A percentile compares a stretch with the other conserved stretches of the same genome.
Evolutionary conservation across 1,140 invertebrate species (phyloP).

Genomic region (Mactra quadrangularis): DNA sequence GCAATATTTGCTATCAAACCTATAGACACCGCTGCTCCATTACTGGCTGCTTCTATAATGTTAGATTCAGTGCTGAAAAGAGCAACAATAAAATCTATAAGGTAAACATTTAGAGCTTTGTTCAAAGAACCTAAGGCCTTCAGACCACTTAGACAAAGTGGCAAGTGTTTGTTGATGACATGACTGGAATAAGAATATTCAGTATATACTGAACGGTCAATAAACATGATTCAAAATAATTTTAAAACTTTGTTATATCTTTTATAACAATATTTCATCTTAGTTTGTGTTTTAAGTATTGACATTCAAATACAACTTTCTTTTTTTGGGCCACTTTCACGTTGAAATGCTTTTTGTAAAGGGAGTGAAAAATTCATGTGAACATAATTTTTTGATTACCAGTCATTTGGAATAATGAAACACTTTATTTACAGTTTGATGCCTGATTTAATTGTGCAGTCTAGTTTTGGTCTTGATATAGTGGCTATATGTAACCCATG

Average conservation of each 20-base stretch:
- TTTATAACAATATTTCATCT: background rate
- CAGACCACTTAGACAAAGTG: background rate
- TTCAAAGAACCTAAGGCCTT: background rate
- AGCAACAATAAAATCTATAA: background rate
- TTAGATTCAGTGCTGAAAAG: constrained; percentile 89
- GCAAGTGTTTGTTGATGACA: background rate
- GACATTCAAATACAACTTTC: too few species aligned
- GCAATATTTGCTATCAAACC: constrained; percentile 92
- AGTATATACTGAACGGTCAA: background rate
- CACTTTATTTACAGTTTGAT: too few species aligned
- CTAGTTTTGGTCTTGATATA: too few species aligned
- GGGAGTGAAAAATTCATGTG: too few species aligned
- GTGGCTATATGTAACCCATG: too few species aligned
- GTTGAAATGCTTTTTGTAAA: too few species aligned
- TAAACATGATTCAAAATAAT: background rate
- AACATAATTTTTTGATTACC: too few species aligned
- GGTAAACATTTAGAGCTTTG: background rate
- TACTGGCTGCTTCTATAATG: constrained; percentile 93
- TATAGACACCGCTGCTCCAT: constrained; percentile 92
- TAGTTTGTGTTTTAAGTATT: too few species aligned
- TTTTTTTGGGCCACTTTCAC: too few species aligned
- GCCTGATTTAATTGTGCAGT: too few species aligned
- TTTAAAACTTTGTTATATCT: too few species aligned
- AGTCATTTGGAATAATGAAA: too few species aligned
- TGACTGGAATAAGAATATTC: background rate